Evolutionary conservation across 2,113 vertebrate species (phyloP).

Genomic region (Thryonomys swinderianus): DNA sequence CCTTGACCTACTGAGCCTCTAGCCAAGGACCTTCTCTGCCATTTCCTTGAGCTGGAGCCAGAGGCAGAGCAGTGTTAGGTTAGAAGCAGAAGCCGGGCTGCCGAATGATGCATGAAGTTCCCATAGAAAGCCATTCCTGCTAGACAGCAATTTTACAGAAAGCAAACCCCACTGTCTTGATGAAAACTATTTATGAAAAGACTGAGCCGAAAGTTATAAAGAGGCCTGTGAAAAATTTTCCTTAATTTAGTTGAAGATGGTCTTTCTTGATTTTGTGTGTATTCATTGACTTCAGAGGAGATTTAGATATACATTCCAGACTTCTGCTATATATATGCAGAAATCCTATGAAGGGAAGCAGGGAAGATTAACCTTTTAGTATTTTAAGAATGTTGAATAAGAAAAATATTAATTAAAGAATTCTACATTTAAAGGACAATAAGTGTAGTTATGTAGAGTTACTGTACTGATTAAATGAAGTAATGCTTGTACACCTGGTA

Average conservation of each 20-base stretch:
- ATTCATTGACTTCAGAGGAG: slow-evolving; percentile 34
- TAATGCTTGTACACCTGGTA: background rate
- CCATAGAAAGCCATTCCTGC: background rate
- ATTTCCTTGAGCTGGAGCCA: background rate
- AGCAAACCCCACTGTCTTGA: background rate
- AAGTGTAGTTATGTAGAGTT: background rate
- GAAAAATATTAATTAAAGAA: slow-evolving; percentile 18
- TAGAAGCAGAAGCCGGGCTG: background rate
- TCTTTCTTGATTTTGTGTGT: background rate
- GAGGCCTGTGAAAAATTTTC: background rate
- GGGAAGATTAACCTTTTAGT: background rate
- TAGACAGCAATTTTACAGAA: slow-evolving; percentile 36
- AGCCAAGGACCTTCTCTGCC: background rate
- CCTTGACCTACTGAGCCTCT: background rate
- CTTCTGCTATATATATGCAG: background rate
- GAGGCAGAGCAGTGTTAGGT: background rate
- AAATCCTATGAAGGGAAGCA: slow-evolving; percentile 2
- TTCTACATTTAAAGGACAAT: background rate
- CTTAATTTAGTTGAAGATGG: slow-evolving; percentile 19
- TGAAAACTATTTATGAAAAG: slow-evolving; percentile 8
- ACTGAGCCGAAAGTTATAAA: background rate
- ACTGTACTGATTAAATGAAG: background rate
- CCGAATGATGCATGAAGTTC: background rate
- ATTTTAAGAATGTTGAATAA: slow-evolving; percentile 57
- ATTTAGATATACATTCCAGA: slow-evolving; percentile 26